These are phyloP conservation scores for Drosophila obscura DNA, from an alignment of 1,140 invertebrate genomes.

Conservation along the genomic window DNA sequence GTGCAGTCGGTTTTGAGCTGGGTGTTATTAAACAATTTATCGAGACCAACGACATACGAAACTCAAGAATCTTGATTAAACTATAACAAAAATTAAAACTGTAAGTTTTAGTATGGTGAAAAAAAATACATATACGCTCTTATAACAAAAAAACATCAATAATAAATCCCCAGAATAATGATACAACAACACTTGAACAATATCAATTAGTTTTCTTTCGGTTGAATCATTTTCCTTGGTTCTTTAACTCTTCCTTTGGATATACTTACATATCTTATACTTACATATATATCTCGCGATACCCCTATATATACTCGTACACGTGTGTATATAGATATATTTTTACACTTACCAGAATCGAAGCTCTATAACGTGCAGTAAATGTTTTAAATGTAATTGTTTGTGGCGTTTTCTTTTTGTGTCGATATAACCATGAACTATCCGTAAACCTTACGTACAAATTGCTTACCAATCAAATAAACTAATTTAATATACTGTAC, in stretches of 20 bases:
- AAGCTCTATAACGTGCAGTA: conserved; percentile 83
- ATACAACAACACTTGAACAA: conserved; percentile 64
- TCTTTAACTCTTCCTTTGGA: conserved; percentile 56
- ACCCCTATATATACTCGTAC: conserved; percentile 37
- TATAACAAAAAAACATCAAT: conserved; percentile 13
- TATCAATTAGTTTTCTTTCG: conserved; percentile 57
- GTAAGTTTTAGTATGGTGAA: conserved; percentile 59
- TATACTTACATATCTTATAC: not conserved
- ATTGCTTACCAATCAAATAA: conserved; percentile 31
- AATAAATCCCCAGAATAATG: conserved; percentile 11
- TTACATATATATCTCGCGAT: not conserved
- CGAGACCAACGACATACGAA: conserved; percentile 17
- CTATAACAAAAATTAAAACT: conserved; percentile 20
- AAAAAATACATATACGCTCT: conserved; percentile 8
- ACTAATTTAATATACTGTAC: conserved; percentile 19
- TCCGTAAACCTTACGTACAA: conserved; percentile 45
- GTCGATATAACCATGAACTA: conserved; percentile 49
- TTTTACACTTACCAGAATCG: conserved; percentile 66
- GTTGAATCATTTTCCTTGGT: conserved; percentile 51
- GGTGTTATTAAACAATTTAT: conserved; percentile 52
- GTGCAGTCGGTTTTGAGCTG: conserved; percentile 75
- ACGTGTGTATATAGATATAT: conserved; percentile 34
- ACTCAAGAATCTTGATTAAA: conserved; percentile 18
- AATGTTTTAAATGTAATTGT: conserved; percentile 72
- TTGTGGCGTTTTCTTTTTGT: conserved; percentile 66